Percentiles rank a stretch among this genome's conserved stretches.
Evolutionary conservation across 53 echinoderm and acorn worm species (phyloP).

Genomic region (Paracentrotus lividus): DNA sequence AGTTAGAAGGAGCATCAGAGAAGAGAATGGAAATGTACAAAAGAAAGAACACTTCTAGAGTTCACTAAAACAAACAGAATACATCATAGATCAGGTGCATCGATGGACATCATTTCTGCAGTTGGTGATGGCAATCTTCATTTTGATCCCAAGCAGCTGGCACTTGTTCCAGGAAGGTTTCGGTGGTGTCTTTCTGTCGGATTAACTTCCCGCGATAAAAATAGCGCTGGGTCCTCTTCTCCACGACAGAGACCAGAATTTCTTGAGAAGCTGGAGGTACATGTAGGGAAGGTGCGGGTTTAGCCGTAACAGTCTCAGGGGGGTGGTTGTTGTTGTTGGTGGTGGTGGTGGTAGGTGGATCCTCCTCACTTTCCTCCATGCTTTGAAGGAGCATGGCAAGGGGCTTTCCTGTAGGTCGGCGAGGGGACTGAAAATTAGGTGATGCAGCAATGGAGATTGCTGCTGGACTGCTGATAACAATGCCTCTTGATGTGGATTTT

Average conservation of each 20-base stretch:
- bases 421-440: not conserved
- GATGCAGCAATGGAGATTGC: not conserved
- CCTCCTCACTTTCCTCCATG: not conserved
- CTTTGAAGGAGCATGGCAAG: not conserved
- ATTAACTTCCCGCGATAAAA: not conserved
- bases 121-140: not conserved
- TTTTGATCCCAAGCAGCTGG: not conserved
- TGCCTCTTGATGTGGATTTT: not conserved
- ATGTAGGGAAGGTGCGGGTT: too few species aligned
- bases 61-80: too few species aligned
- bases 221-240: not conserved
- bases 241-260: not conserved
- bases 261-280: too few species aligned
- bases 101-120: not conserved
- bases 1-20: too few species aligned
- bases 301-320: too few species aligned
- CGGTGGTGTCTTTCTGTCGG: not conserved
- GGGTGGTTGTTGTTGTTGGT: not conserved
- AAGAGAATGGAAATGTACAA: too few species aligned
- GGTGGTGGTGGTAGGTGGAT: not conserved
- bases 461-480: not conserved
- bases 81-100: too few species aligned
- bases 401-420: not conserved
- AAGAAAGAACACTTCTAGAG: not conserved
- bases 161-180: not conserved